Conservation (phyloP, 1,140 invertebrate species). For the Campoletis sonorensis region DNA sequence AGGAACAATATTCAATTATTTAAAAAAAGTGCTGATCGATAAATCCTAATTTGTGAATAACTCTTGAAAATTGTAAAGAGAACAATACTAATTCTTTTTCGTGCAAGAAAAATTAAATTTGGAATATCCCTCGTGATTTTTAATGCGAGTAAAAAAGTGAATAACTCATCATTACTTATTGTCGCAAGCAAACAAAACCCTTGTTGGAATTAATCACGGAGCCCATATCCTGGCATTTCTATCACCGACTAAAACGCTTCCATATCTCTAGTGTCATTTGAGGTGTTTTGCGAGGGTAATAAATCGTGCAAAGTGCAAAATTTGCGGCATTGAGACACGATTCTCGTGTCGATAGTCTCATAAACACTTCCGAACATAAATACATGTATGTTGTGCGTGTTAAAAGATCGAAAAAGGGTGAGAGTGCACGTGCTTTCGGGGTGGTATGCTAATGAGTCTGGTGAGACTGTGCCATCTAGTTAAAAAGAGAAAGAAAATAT, state of each 20-base stretch:
- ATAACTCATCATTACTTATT: too few species aligned
- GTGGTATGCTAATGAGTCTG: conserved; percentile 23
- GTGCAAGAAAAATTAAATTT: too few species aligned
- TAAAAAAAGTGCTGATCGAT: too few species aligned
- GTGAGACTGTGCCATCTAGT: not conserved
- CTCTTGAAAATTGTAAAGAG: too few species aligned
- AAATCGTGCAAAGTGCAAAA: not conserved
- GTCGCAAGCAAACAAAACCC: too few species aligned
- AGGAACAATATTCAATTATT: too few species aligned
- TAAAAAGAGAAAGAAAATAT: too few species aligned
- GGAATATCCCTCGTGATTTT: too few species aligned
- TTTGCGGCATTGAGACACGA: not conserved
- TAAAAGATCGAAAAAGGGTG: not conserved
- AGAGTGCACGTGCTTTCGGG: conserved; percentile 24
- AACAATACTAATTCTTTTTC: too few species aligned
- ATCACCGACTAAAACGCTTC: not conserved
- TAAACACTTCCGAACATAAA: not conserved
- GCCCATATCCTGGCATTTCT: not conserved
- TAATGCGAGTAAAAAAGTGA: too few species aligned
- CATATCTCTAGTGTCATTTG: not conserved
- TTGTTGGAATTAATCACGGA: too few species aligned
- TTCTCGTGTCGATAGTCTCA: not conserved
- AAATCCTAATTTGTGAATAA: too few species aligned
- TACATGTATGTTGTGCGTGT: conserved; percentile 2
- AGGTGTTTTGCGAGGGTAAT: not conserved